Conservation (phyloP, 2,888 invertebrate species). For the Argyresthia goedartella region DNA sequence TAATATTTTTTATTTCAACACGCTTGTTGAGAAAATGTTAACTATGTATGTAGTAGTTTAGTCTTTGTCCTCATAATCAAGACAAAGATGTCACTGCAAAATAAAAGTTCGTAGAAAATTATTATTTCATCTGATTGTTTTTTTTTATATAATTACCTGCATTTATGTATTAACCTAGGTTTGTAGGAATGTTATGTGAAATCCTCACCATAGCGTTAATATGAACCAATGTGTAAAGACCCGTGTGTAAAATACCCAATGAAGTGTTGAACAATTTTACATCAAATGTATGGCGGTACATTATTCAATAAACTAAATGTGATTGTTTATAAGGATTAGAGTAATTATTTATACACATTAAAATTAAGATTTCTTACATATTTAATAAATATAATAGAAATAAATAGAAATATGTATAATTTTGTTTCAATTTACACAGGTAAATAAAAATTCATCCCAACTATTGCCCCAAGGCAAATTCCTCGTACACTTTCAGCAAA, state of each 20-base stretch:
- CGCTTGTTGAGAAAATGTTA: no score
- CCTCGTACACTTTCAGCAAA: constrained; percentile 80
- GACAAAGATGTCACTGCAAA: no score
- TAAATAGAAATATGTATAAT: constrained; percentile 1
- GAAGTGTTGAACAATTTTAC: no score
- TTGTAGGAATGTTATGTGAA: constrained; percentile 18
- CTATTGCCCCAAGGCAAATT: constrained; percentile 62
- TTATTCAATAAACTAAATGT: background rate
- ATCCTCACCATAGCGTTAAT: no score
- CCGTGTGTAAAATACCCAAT: no score
- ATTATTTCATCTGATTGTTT: no score
- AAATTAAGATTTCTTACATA: constrained; percentile 31
- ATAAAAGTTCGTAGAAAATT: background rate
- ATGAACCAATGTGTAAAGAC: no score
- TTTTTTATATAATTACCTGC: constrained; percentile 8
- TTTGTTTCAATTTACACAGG: constrained; percentile 4
- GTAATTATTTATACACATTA: background rate
- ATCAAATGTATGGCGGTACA: no score
- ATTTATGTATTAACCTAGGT: constrained; percentile 12
- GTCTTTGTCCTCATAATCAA: no score
- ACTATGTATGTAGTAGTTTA: no score
- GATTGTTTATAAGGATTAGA: constrained; percentile 4
- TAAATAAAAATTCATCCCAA: constrained; percentile 16
- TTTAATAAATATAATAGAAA: constrained; percentile 30
- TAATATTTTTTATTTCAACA: no score